Percentiles rank a stretch among this genome's conserved stretches.
phyloP scores from a whole-genome alignment of 2,888 invertebrate genomes.

The Leistus spinibarbis region DNA sequence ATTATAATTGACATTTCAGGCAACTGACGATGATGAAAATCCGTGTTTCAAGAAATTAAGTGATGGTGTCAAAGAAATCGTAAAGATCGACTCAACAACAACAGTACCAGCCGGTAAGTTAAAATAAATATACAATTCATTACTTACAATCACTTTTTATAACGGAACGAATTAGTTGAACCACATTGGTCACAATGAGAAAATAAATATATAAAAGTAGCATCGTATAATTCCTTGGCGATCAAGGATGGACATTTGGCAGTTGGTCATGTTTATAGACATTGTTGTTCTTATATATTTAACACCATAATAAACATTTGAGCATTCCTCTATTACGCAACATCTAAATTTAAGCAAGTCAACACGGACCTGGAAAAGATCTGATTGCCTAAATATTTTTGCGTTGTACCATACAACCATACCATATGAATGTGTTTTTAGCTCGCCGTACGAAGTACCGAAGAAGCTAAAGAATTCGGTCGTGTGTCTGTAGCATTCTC shows the following conservation, averaged over 20 bases:
- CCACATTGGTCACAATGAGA: too few species aligned
- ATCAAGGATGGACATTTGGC: background rate
- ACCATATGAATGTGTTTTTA: too few species aligned
- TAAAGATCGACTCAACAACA: constrained; percentile 53
- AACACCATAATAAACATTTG: background rate
- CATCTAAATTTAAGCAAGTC: background rate
- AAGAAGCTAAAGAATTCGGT: too few species aligned
- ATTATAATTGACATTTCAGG: constrained; percentile 44
- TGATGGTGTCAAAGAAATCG: constrained; percentile 53
- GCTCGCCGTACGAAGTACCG: too few species aligned
- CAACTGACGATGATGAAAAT: constrained; percentile 55
- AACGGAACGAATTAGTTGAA: background rate
- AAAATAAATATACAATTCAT: background rate
- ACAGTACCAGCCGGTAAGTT: constrained; percentile 50
- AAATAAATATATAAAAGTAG: background rate
- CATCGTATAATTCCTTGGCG: background rate
- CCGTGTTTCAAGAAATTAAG: constrained; percentile 54
- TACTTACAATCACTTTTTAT: background rate
- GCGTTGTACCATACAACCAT: background rate
- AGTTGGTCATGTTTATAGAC: background rate
- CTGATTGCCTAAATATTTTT: background rate
- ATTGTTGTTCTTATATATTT: background rate
- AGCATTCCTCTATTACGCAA: background rate
- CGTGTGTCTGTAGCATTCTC: too few species aligned
- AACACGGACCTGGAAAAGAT: background rate